Base-by-base conservation (phyloP, 2,113 vertebrate species). In the Tachycineta bicolor region DNA sequence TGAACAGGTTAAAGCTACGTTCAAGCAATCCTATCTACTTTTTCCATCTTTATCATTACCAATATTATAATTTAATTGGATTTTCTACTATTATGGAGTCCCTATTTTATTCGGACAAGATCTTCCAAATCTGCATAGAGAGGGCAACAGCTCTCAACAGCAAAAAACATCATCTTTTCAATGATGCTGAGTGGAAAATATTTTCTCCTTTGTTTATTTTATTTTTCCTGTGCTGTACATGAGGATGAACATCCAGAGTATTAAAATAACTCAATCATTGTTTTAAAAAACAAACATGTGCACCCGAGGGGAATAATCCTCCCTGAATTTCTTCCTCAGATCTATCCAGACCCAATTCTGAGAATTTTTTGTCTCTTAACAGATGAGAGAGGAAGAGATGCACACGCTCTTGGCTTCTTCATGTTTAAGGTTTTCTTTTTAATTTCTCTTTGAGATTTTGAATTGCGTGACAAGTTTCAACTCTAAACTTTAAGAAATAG, bases 241-340 rank as follows among this genome's bases (percentile, higher is more conserved):
- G 75, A 92, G 59, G 55, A 96, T 93, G 90, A 96, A 93, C 41
- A 95, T 93, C 55, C 79, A 95, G 75, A 60, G 90, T 93, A 96
- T 92, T 95, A 97, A 96, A 96, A 96, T 96, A 96, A 96, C 90
- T 93, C 79, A 96, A 96, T 95, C 90, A 95, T 95, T 96, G 94
- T 96, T 96, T 96, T 47, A 81, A 93, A 96, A 96, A 96, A 88
- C 87, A 96, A 96, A 96, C 93, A 97, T 31, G 37, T 31, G 75
- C 59, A 88, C 92, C 82, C 93, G 7, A 77, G 59, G 90, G 96
- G 85, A 96, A 96, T 95, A 94, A 97, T 96, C 85, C 88, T 96
- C 96, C 95, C 94, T 95, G 95, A 96, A 94, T 94, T 95, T 96
- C 59, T 95, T 94, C 81, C 82, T 94, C 49, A 94, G 82, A 93